A percentile compares a stretch with the other conserved stretches of the same genome.
Conservation (phyloP, 2,113 vertebrate genomes). For the Oreocharis arfaki region DNA sequence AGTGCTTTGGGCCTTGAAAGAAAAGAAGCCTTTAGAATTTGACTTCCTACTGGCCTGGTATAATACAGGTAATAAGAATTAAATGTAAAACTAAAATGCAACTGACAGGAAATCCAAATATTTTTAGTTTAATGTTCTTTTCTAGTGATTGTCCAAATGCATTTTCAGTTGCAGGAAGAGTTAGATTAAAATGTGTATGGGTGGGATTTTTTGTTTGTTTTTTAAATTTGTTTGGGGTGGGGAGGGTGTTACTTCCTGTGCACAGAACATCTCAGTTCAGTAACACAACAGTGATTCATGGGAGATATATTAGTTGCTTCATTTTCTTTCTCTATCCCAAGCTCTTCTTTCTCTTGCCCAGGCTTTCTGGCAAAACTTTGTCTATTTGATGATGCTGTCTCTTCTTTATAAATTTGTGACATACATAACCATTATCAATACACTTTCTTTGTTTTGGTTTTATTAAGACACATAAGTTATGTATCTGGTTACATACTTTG, state of each 20-base stretch:
- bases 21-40: constrained; percentile 79
- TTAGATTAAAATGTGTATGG: background rate
- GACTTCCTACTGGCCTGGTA: constrained; percentile 84
- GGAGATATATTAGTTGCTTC: background rate
- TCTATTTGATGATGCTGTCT: background rate
- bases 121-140: background rate
- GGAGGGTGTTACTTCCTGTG: background rate
- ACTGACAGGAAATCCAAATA: background rate
- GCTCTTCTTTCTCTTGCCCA: no score
- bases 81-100: background rate
- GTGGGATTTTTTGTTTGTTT: background rate
- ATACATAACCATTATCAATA: background rate
- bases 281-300: background rate
- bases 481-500: background rate
- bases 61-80: constrained; percentile 69
- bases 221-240: background rate
- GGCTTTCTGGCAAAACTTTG: background rate
- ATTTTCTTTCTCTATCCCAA: background rate
- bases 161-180: background rate
- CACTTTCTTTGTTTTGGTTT: background rate
- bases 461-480: background rate
- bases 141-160: background rate
- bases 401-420: background rate
- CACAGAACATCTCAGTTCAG: background rate
- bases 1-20: constrained; percentile 80